phyloP scores from a whole-genome alignment of 2,888 invertebrate genomes.

The Liodrosophila aerea region DNA sequence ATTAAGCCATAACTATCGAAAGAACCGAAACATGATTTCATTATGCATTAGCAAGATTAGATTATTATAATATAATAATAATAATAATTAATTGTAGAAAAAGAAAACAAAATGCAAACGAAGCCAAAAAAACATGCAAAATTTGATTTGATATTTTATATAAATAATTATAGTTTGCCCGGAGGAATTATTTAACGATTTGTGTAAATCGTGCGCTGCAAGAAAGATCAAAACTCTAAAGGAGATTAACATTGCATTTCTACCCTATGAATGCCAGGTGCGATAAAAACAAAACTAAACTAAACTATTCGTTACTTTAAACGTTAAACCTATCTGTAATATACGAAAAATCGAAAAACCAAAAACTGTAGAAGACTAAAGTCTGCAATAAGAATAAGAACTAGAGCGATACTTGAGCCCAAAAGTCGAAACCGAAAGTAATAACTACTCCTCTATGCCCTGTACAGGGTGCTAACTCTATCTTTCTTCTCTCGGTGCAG shows the following conservation, averaged over 20 bases:
- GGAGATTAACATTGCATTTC: slow-evolving; percentile 99
- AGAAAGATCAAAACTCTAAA: slow-evolving; percentile 98
- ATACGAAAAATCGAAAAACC: slow-evolving; percentile 9
- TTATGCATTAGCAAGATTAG: too few relatives aligned
- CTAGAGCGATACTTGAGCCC: slow-evolving; percentile 4
- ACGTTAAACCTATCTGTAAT: slow-evolving; percentile 11
- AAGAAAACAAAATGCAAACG: slow-evolving; percentile 12
- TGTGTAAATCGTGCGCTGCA: slow-evolving; percentile 97
- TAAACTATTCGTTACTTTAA: slow-evolving; percentile 12
- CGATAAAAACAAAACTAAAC: slow-evolving; percentile 51
- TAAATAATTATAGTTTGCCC: slow-evolving; percentile 89
- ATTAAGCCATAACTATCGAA: slow-evolving; percentile 7
- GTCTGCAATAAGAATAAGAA: slow-evolving; percentile 1
- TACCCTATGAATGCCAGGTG: slow-evolving; percentile 98
- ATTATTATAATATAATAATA: background rate
- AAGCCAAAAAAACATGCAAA: slow-evolving; percentile 34
- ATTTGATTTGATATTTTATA: slow-evolving; percentile 58
- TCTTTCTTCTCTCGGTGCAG: too few relatives aligned
- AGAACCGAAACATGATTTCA: too few relatives aligned
- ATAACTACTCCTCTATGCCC: slow-evolving; percentile 2
- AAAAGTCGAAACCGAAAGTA: background rate
- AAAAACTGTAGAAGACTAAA: slow-evolving; percentile 9
- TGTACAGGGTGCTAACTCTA: too few relatives aligned
- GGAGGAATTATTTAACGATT: slow-evolving; percentile 98
- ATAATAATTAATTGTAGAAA: slow-evolving; percentile 11